Evolutionary conservation across 2,113 vertebrate genomes (phyloP), one percentile per base, ranked within the genome.

Genomic region (Myxocyprinus asiaticus): DNA sequence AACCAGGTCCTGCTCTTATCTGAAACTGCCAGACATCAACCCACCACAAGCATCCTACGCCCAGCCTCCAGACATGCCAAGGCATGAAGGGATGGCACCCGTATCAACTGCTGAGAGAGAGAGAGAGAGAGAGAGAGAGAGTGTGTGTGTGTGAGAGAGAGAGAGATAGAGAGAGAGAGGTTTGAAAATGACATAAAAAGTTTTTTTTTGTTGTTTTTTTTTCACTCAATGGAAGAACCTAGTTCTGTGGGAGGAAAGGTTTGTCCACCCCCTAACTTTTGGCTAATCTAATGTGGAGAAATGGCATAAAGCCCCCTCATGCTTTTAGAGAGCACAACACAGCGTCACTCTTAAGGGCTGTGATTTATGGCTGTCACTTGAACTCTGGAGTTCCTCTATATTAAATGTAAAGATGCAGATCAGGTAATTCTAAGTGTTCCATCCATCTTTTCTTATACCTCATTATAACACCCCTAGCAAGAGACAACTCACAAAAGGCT

Each of bases 1-100:
- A 42, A 47, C 15, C 61, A 43, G 48, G 66, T 64, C 62, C 66
- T 55, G 10, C 84, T 88, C 88, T 93, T 92, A 93, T 93, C 89
- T 83, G 84, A 90, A 82, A 79, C 87, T 90, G 88, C 87, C 92
- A 93, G 91, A 90, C 90, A 85, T 86, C 87, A 85, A 76, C 90
- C 87, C 86, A 88, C 89, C 86, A 80, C 83, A 7, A 59, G 65
- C 87, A 89, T 86, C 86, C 90, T 83, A 91, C 88, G 86, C 87
- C 88, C 59, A 85, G 91, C 90, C 90, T 82, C 88, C 76, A 90
- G 89, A 87, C 89, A 84, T 88, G 88, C 81, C 53, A 85, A 86
- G 86, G 89, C 87, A 80, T 50, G 62, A 82, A 89, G 87, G 85
- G 80, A 79, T 81, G 58, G 14, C 22, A 59, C 50, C 48, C 66